A percentile compares a stretch with the other conserved stretches of the same genome.
These are phyloP conservation scores for Orthonevra nobilis DNA, from an alignment of 2,888 invertebrate genomes.

Conservation along the genomic window DNA sequence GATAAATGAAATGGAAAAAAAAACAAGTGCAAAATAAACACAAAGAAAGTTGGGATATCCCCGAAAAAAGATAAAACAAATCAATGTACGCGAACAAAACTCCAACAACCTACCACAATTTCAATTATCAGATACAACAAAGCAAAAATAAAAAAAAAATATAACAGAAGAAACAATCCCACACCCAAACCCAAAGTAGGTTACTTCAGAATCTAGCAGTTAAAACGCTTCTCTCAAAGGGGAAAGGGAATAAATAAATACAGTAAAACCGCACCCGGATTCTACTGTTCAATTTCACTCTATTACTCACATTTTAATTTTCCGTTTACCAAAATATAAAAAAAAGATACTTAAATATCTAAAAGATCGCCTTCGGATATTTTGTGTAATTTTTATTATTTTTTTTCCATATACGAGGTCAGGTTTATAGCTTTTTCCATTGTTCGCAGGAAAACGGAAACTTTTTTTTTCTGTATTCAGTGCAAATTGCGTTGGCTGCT, in stretches of 20 bases:
- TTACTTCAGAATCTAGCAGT: conserved; percentile 2
- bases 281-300: conserved; percentile 31
- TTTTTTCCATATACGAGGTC: conserved; percentile 56
- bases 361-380: conserved; percentile 23
- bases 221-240: neutral
- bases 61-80: neutral
- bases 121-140: conserved; percentile 4
- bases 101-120: conserved; percentile 28
- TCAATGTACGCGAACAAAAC: neutral
- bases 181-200: conserved; percentile 8
- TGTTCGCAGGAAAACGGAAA: conserved; percentile 24
- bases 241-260: neutral
- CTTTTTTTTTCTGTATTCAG: neutral
- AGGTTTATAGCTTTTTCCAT: conserved; percentile 47
- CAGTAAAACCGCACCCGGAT: neutral
- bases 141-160: neutral
- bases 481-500: conserved; percentile 35
- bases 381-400: conserved; percentile 13
- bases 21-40: no score
- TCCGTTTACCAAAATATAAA: conserved; percentile 20
- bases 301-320: conserved; percentile 43
- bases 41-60: neutral
- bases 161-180: no score
- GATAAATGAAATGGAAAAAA: no score
- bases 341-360: conserved; percentile 25